phyloP scores from a whole-genome alignment of 1,140 invertebrate species.

The Sycophila sp. region DNA sequence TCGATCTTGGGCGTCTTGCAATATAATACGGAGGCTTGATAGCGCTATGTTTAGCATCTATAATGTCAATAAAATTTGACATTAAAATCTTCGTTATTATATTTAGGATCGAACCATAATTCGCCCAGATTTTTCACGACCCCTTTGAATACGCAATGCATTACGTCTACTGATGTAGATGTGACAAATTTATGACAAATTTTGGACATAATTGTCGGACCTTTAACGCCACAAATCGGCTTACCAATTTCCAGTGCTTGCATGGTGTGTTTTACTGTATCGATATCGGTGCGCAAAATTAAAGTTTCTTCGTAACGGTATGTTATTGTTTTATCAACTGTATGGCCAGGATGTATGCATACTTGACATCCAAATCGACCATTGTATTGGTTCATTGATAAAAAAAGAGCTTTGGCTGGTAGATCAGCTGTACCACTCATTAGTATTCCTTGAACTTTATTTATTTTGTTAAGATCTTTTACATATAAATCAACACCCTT shows the following conservation, averaged over 20 bases:
- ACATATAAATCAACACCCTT: not conserved
- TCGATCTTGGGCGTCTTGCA: constrained; percentile 30
- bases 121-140: not conserved
- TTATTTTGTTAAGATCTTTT: not conserved
- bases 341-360: not conserved
- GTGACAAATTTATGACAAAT: constrained; percentile 24
- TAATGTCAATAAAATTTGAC: not conserved
- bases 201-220: not conserved
- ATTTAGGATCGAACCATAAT: not conserved
- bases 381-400: constrained; percentile 3
- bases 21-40: constrained; percentile 33
- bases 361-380: not conserved
- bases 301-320: not conserved
- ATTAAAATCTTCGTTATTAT: constrained; percentile 9
- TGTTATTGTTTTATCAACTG: not conserved
- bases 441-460: not conserved
- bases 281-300: not conserved
- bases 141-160: not conserved
- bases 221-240: not conserved
- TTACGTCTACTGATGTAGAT: too few species aligned
- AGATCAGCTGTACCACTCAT: not conserved
- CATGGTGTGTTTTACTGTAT: not conserved
- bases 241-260: not conserved
- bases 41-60: constrained; percentile 2
- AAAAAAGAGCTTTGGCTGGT: not conserved